A percentile compares a stretch with the other conserved stretches of the same genome.
These are phyloP conservation scores for Ceyx melanurus DNA, from an alignment of 2,113 vertebrate genomes.

Conservation along the genomic window DNA sequence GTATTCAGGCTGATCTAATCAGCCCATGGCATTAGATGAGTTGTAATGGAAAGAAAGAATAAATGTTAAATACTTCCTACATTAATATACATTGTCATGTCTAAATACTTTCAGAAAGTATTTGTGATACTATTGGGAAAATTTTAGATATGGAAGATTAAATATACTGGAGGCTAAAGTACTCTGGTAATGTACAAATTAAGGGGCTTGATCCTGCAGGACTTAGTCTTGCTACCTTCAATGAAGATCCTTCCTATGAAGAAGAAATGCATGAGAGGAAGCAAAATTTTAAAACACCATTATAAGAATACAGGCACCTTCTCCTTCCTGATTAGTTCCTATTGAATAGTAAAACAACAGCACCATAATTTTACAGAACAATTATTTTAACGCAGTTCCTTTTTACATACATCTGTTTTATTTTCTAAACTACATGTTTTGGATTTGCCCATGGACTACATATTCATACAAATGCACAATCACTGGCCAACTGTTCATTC, in stretches of 20 bases:
- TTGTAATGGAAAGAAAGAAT: conserved; percentile 54
- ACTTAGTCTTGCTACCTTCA: not conserved
- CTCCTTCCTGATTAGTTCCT: not conserved
- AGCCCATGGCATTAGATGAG: not conserved
- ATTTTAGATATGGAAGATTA: conserved; percentile 1
- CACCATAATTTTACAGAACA: not conserved
- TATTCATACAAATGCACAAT: not conserved
- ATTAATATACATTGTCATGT: conserved; percentile 41
- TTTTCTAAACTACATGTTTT: conserved; percentile 16
- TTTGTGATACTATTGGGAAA: conserved; percentile 28
- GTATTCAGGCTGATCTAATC: not conserved
- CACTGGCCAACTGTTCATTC: not conserved
- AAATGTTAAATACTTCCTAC: conserved; percentile 31
- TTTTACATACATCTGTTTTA: not conserved
- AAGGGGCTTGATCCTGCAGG: conserved; percentile 19
- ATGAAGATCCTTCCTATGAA: not conserved
- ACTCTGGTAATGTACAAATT: not conserved
- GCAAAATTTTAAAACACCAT: not conserved
- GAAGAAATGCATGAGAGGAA: not conserved
- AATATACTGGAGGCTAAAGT: conserved; percentile 1
- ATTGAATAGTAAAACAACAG: not conserved
- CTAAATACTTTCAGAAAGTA: conserved; percentile 54
- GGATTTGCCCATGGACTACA: not conserved
- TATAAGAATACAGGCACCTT: not conserved
- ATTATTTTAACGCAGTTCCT: not conserved